Conservation (phyloP, 2,113 vertebrate species). For the Athene cunicularia region DNA sequence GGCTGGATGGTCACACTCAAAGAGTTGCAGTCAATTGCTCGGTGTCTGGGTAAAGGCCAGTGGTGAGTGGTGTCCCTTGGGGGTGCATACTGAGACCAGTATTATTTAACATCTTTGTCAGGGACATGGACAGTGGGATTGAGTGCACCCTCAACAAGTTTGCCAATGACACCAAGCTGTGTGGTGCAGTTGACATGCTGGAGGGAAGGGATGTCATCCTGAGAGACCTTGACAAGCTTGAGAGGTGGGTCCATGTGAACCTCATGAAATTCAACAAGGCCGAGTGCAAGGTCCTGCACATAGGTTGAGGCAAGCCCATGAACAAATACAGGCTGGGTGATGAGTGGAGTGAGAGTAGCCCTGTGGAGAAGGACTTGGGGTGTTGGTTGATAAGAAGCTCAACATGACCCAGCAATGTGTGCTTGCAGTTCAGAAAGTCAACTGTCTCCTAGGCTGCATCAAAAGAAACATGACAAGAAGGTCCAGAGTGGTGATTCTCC, state of each 20-base stretch:
- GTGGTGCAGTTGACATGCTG: background rate
- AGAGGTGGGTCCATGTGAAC: background rate
- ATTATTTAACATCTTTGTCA: background rate
- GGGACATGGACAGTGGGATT: background rate
- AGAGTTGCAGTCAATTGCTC: background rate
- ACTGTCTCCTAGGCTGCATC: too few relatives aligned
- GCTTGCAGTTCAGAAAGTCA: background rate
- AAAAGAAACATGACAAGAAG: too few relatives aligned
- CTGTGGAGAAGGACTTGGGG: too few relatives aligned
- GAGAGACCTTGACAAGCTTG: too few relatives aligned
- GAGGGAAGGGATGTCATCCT: background rate
- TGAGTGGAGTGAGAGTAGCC: too few relatives aligned
- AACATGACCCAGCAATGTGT: too few relatives aligned
- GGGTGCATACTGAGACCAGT: rapidly evolving
- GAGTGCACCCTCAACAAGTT: background rate
- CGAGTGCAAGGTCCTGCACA: too few relatives aligned
- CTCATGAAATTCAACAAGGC: background rate
- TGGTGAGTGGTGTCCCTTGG: rapidly evolving
- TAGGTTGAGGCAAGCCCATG: too few relatives aligned
- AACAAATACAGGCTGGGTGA: too few relatives aligned
- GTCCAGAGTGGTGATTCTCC: too few relatives aligned
- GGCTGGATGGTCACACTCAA: background rate
- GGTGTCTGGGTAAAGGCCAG: background rate
- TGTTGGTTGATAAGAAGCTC: too few relatives aligned
- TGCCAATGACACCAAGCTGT: background rate